Base-by-base conservation (phyloP, 1,140 invertebrate genomes). In the Sipha flava region DNA sequence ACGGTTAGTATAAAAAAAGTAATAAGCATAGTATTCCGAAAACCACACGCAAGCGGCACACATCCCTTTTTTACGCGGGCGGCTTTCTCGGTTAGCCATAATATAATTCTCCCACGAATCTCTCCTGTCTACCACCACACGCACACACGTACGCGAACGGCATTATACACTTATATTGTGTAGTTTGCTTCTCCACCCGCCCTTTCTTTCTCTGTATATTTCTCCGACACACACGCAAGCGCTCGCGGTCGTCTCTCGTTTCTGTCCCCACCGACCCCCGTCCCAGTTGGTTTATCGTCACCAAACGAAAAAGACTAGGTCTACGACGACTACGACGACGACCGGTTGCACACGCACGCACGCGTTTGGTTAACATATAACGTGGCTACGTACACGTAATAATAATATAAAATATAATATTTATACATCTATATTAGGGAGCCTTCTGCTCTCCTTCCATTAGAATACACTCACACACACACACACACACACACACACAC, bases 101-200 rank as follows among this genome's bases (percentile, higher is more conserved):
- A 70, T 31, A 70, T 70, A 10, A 70, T 70, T 70, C 66, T 70
- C 66, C 66, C 66, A 70, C 66, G 66, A 70, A 70, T 70, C 66
- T 70, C 66, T 70, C 40, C 66, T 70, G 66, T 70, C 66, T 70
- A 70, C 66, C 43, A 66, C 37, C 34, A 14, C 21, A 18, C 62
- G 12, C 18, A 29, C 52, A 26, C 37, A 43, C 14, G 18, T 18
- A 68, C 3, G 23, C 34, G 23, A 18, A 26, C 21, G 14, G 2
- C 23, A 18, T 18, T 37, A 64, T 21, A 59, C 21, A 26, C 12
- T 31, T 57, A 57, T 57, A 57, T 29, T 18, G 31, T 59, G 21
- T 34, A 66, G 62, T 66, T 66, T 66, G 40, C 66, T 18, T 68
- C 40, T 68, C 64, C 21, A 29, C 21, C 64, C 64, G 64, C 37